Evolutionary conservation across 1,140 invertebrate species (phyloP).

Genomic region (Neodiprion pinetum): DNA sequence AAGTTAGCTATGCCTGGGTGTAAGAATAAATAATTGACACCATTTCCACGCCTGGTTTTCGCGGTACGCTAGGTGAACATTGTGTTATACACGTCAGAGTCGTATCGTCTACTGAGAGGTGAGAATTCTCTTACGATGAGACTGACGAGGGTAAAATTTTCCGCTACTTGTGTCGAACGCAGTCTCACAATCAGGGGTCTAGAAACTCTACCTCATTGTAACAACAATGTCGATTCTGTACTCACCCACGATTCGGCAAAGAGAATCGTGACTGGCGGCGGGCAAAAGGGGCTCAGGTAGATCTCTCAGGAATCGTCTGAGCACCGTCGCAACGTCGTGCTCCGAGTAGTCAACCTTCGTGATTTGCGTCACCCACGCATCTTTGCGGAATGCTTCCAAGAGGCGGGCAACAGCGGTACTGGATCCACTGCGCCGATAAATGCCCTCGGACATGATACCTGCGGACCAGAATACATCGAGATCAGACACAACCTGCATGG

Average conservation of each 20-base stretch:
- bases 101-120: no score
- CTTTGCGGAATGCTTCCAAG: constrained; percentile 75
- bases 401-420: constrained; percentile 78
- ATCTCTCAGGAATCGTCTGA: constrained; percentile 85
- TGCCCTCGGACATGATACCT: constrained; percentile 84
- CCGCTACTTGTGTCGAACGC: no score
- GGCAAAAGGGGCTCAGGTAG: constrained; percentile 77
- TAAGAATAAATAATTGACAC: background rate
- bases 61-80: no score
- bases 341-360: constrained; percentile 76
- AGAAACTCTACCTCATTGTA: background rate
- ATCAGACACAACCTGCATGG: background rate
- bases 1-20: no score
- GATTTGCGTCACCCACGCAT: constrained; percentile 85
- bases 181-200: no score
- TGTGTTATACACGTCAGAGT: no score
- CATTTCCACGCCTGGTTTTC: background rate
- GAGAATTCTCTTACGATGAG: no score
- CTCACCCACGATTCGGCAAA: constrained; percentile 61
- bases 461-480: constrained; percentile 34
- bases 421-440: constrained; percentile 83
- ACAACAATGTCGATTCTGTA: constrained; percentile 7
- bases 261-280: constrained; percentile 61
- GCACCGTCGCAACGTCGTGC: constrained; percentile 84
- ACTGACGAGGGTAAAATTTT: no score